Percentiles rank a stretch among this genome's conserved stretches.
Evolutionary conservation across 2,797 vertebrate genomes (phyloP).

Genomic region (Paguma larvata): DNA sequence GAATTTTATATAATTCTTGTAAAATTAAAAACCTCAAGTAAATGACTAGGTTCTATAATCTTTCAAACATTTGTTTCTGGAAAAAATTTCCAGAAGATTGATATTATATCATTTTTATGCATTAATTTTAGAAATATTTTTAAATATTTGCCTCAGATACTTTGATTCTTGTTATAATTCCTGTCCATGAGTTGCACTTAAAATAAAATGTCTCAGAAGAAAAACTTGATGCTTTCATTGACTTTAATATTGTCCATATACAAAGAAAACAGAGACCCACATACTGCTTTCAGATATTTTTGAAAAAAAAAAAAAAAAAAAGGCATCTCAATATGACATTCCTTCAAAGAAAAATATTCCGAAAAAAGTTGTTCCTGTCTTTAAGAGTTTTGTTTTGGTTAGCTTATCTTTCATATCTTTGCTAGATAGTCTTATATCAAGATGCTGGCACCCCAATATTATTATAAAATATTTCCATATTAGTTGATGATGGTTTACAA

Average conservation of each 20-base stretch:
- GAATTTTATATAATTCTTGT: background rate
- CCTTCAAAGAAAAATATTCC: background rate
- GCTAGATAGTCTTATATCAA: background rate
- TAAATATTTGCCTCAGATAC: background rate
- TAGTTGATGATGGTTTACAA: background rate
- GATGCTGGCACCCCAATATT: background rate
- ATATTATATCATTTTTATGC: background rate
- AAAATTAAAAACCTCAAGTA: background rate
- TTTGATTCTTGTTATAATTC: constrained; percentile 17
- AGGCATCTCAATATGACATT: background rate
- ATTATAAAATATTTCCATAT: background rate
- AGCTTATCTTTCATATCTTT: background rate
- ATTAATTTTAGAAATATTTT: background rate
- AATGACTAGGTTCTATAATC: background rate
- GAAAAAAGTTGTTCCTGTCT: background rate
- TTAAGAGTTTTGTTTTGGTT: constrained; percentile 8
- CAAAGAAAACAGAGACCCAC: background rate
- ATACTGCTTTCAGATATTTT: background rate
- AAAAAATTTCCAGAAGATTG: constrained; percentile 11
- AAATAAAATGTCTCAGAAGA: background rate
- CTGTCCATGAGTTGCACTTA: background rate
- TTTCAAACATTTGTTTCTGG: background rate
- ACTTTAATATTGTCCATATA: background rate
- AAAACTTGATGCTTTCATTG: background rate
- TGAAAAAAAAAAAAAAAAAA: background rate